phyloP scores from a whole-genome alignment of 2,888 invertebrate genomes.

The Alloscopus bannaensis region DNA sequence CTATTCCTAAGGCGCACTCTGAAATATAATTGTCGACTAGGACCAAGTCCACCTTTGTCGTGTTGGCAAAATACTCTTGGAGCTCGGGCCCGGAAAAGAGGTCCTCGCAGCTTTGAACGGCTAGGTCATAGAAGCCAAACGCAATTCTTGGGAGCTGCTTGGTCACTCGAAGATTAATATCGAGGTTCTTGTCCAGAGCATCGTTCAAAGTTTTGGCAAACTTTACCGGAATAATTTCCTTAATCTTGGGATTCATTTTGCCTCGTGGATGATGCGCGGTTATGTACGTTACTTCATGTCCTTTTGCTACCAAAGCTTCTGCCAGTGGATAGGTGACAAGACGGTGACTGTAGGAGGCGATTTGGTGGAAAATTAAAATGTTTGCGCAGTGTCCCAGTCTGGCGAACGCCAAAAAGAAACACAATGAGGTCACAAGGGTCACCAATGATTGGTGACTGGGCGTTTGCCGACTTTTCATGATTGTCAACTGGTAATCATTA shows the following conservation, averaged over 20 bases:
- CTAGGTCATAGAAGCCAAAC: not conserved
- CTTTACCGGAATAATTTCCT: constrained; percentile 46
- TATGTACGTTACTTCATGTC: constrained; percentile 64
- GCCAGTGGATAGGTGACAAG: constrained; percentile 55
- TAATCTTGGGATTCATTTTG: constrained; percentile 35
- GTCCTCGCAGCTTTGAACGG: not conserved
- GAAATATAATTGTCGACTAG: constrained; percentile 58
- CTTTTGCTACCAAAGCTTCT: constrained; percentile 45
- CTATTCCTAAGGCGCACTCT: constrained; percentile 62
- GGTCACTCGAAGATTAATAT: not conserved
- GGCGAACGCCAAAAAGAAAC: too few relatives aligned
- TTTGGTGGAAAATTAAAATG: constrained; percentile 50
- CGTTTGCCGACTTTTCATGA: too few relatives aligned
- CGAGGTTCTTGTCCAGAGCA: not conserved
- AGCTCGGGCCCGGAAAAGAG: constrained; percentile 21
- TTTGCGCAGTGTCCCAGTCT: too few relatives aligned
- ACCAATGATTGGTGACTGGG: too few relatives aligned
- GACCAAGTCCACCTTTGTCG: constrained; percentile 55
- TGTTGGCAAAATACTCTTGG: constrained; percentile 1
- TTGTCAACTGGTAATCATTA: too few relatives aligned
- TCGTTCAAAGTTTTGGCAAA: not conserved
- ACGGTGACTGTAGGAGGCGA: constrained; percentile 61
- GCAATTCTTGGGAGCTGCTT: too few relatives aligned
- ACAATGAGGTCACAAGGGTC: too few relatives aligned
- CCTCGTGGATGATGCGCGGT: constrained; percentile 40